Evolutionary conservation across 2,113 vertebrate genomes (phyloP).

Genomic region (Corythoichthys haematopterus): DNA sequence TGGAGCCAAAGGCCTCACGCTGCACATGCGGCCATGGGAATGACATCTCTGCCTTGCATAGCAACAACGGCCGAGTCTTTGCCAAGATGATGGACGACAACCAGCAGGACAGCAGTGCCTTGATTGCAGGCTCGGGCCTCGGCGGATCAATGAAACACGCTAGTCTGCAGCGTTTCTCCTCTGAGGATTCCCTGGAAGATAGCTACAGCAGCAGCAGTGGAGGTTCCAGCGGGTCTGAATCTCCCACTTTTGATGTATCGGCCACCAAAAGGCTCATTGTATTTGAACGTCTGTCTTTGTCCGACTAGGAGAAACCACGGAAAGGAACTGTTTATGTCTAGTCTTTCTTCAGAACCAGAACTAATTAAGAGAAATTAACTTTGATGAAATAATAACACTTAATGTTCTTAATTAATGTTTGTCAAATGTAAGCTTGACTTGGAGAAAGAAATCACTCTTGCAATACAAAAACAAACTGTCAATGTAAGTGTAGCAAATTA

Average conservation of each 20-base stretch:
- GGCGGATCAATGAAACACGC: slow-evolving; percentile 39
- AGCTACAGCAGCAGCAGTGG: slow-evolving; percentile 83
- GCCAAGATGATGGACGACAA: slow-evolving; percentile 42
- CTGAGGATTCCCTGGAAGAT: slow-evolving; percentile 84
- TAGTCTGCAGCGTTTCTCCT: slow-evolving; percentile 76
- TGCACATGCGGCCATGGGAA: slow-evolving; percentile 73
- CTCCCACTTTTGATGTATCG: slow-evolving; percentile 77
- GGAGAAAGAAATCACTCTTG: slow-evolving; percentile 37
- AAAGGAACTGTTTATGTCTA: slow-evolving; percentile 27
- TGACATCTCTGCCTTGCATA: slow-evolving; percentile 42
- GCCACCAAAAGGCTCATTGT: slow-evolving; percentile 75
- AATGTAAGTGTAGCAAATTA: slow-evolving; percentile 32
- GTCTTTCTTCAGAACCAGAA: slow-evolving; percentile 38
- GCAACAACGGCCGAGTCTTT: slow-evolving; percentile 44
- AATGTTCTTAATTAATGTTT: slow-evolving; percentile 65
- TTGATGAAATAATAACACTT: slow-evolving; percentile 59
- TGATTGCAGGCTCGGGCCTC: slow-evolving; percentile 27
- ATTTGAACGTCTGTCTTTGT: slow-evolving; percentile 83
- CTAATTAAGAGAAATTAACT: slow-evolving; percentile 42
- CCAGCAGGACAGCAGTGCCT: slow-evolving; percentile 27
- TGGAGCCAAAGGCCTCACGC: slow-evolving; percentile 65
- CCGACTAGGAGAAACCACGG: slow-evolving; percentile 64
- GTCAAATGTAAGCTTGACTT: slow-evolving; percentile 41
- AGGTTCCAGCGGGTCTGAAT: slow-evolving; percentile 81
- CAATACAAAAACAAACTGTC: slow-evolving; percentile 1